These are phyloP conservation scores for Subacronicta megacephala DNA, from an alignment of 2,888 invertebrate species.

Conservation along the genomic window DNA sequence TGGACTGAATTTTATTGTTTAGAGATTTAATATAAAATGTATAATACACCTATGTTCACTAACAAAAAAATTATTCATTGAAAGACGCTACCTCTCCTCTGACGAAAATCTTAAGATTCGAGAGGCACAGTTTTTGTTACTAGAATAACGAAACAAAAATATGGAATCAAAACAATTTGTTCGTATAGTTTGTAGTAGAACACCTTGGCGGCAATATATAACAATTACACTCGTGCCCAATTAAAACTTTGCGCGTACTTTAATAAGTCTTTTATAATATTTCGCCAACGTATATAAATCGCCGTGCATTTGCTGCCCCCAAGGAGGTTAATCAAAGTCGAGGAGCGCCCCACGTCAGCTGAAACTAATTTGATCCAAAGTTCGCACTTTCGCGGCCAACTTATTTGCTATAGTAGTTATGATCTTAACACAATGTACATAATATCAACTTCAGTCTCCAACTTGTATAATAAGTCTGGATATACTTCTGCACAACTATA, in stretches of 20 bases:
- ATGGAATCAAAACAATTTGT: neutral
- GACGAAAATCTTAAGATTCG: no score
- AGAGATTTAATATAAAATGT: no score
- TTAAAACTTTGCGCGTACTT: slow-evolving; percentile 34
- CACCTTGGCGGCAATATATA: slow-evolving; percentile 24
- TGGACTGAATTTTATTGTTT: slow-evolving; percentile 5
- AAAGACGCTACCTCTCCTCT: no score
- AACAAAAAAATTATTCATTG: no score
- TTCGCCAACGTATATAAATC: slow-evolving; percentile 42
- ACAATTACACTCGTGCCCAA: slow-evolving; percentile 34
- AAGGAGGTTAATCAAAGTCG: slow-evolving; percentile 80
- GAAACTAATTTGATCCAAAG: slow-evolving; percentile 84
- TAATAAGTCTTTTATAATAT: slow-evolving; percentile 39
- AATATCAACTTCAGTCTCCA: slow-evolving; percentile 62
- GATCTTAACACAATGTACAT: slow-evolving; percentile 79
- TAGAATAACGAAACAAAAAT: neutral
- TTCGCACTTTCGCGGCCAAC: slow-evolving; percentile 74
- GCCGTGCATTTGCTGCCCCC: slow-evolving; percentile 70
- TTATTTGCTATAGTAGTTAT: slow-evolving; percentile 81
- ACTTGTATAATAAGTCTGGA: slow-evolving; percentile 64
- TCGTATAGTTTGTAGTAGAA: slow-evolving; percentile 3
- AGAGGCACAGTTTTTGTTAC: neutral
- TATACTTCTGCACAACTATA: slow-evolving; percentile 56
- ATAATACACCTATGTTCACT: no score
- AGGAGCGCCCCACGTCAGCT: slow-evolving; percentile 74